Evolutionary conservation across 1,140 invertebrate species (phyloP).

Genomic region (Ostrea edulis): DNA sequence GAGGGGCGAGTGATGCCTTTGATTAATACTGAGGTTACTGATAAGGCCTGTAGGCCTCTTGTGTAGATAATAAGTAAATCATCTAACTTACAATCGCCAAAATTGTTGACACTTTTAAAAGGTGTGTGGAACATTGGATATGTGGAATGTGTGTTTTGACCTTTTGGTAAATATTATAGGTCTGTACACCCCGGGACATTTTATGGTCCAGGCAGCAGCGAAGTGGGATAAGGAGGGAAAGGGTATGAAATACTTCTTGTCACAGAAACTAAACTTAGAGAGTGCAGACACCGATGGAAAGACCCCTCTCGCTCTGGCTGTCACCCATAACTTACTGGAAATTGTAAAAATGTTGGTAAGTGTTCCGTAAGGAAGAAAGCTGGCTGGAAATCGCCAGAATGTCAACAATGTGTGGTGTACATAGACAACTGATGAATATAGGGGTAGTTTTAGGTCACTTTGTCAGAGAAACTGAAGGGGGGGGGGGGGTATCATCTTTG

Average conservation of each 20-base stretch:
- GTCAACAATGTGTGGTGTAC: neutral
- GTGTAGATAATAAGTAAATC: too few relatives aligned
- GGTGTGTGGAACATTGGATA: too few relatives aligned
- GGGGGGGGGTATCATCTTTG: too few relatives aligned
- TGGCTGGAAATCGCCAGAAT: neutral
- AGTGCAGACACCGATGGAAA: slow-evolving; percentile 67
- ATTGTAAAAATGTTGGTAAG: slow-evolving; percentile 74
- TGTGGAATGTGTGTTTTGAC: neutral
- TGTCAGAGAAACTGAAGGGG: too few relatives aligned
- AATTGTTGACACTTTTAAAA: too few relatives aligned
- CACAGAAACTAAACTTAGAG: slow-evolving; percentile 74
- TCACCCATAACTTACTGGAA: slow-evolving; percentile 62
- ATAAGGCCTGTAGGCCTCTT: too few relatives aligned
- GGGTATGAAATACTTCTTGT: slow-evolving; percentile 72
- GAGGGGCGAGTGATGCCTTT: too few relatives aligned
- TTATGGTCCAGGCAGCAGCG: slow-evolving; percentile 68
- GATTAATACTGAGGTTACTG: too few relatives aligned
- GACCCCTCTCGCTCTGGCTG: slow-evolving; percentile 75
- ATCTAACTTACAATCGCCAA: too few relatives aligned
- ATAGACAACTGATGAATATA: too few relatives aligned
- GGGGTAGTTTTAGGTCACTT: too few relatives aligned
- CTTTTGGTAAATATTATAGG: neutral
- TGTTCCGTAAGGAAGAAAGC: neutral
- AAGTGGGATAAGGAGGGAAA: slow-evolving; percentile 29
- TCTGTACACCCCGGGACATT: slow-evolving; percentile 70